phyloP scores from a whole-genome alignment of 2,888 invertebrate genomes.

The Phortica magna region DNA sequence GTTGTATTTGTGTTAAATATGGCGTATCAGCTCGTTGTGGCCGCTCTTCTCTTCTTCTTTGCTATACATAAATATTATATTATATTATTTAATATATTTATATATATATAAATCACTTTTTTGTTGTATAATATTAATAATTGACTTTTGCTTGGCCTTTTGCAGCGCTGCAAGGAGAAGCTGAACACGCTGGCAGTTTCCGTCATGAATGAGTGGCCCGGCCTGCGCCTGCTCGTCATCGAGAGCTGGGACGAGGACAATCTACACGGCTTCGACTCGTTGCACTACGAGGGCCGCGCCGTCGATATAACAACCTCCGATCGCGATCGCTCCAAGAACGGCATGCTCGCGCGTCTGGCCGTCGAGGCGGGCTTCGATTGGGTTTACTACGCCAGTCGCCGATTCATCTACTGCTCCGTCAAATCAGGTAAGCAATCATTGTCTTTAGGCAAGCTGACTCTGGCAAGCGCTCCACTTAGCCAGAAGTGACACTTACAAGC shows the following conservation, averaged over 20 bases:
- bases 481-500: conserved; percentile 75
- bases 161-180: conserved; percentile 96
- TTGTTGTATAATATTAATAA: conserved; percentile 18
- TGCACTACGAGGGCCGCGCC: conserved; percentile 98
- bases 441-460: too few species aligned
- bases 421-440: conserved; percentile 97
- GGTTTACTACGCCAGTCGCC: conserved; percentile 97
- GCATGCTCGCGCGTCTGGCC: conserved; percentile 96
- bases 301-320: conserved; percentile 98
- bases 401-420: conserved; percentile 97
- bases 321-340: conserved; percentile 94
- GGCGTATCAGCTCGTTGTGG: conserved; percentile 49
- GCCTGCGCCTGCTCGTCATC: conserved; percentile 93
- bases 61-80: neutral
- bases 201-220: conserved; percentile 99
- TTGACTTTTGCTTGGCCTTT: conserved; percentile 26
- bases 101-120: conserved; percentile 9
- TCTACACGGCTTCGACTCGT: conserved; percentile 84
- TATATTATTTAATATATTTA: neutral
- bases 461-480: too few species aligned
- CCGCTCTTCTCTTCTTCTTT: conserved; percentile 20
- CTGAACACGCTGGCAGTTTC: conserved; percentile 95
- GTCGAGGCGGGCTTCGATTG: conserved; percentile 99
- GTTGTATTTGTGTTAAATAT: conserved; percentile 56
- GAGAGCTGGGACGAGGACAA: conserved; percentile 98